Evolutionary conservation across 2,797 vertebrate genomes (phyloP).

Genomic region (Avahi laniger): DNA sequence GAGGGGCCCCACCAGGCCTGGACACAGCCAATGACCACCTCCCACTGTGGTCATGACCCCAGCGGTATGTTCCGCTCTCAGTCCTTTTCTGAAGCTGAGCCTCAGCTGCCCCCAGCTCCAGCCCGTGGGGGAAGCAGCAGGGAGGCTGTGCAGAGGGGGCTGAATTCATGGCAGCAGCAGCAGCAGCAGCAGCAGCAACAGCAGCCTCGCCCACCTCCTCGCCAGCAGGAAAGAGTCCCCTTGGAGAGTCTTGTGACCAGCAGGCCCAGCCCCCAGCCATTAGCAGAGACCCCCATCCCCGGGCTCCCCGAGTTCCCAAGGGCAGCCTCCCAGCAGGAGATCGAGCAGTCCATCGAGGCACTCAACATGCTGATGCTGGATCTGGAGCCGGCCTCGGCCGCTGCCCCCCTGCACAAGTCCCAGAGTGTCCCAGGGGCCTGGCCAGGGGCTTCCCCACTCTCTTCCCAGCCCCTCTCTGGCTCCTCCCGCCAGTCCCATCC

Average conservation of each 20-base stretch:
- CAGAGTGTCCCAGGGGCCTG: slow-evolving; percentile 88
- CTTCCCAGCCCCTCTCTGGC: slow-evolving; percentile 85
- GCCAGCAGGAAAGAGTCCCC: slow-evolving; percentile 71
- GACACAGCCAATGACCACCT: slow-evolving; percentile 76
- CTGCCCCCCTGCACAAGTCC: slow-evolving; percentile 89
- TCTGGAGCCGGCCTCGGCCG: slow-evolving; percentile 86
- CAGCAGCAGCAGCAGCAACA: slow-evolving; percentile 66
- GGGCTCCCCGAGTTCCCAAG: slow-evolving; percentile 93
- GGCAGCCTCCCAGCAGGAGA: slow-evolving; percentile 93
- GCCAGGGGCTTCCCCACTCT: slow-evolving; percentile 87
- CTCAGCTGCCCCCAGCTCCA: slow-evolving; percentile 90
- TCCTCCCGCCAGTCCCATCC: slow-evolving; percentile 78
- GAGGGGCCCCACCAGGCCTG: slow-evolving; percentile 72
- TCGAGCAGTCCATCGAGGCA: slow-evolving; percentile 96
- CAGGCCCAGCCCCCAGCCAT: slow-evolving; percentile 82
- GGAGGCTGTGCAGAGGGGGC: slow-evolving; percentile 96
- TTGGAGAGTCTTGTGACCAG: slow-evolving; percentile 78
- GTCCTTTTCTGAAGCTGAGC: slow-evolving; percentile 90
- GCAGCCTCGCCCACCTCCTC: slow-evolving; percentile 69
- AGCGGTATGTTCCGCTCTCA: slow-evolving; percentile 90
- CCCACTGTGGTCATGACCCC: slow-evolving; percentile 87
- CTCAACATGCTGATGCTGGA: slow-evolving; percentile 97
- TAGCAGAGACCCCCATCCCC: slow-evolving; percentile 82
- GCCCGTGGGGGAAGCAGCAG: slow-evolving; percentile 95
- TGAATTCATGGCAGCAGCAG: slow-evolving; percentile 93